Evolutionary conservation across 2,888 invertebrate genomes (phyloP), one percentile per base, ranked within the genome.

Genomic region (Chironomus riparius): DNA sequence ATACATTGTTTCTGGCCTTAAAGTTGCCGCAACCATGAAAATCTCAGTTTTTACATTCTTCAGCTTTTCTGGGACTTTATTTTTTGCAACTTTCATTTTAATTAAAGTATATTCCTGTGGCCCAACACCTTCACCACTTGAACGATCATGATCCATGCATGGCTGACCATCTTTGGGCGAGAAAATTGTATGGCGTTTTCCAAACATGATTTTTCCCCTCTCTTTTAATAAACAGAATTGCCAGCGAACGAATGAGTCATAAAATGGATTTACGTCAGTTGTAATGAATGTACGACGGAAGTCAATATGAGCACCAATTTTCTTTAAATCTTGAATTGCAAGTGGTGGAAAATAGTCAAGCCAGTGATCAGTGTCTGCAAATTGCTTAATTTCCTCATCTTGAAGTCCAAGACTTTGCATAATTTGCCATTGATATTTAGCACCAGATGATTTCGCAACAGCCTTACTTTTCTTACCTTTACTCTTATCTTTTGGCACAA

Each of bases 1-100:
- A 82, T 98, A 99, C 98, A 99, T 98, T 0, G 99, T 99, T 86
- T 99, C 99, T 1, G 99, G 98, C 77, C 98, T 88, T n/a, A 99
- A 86, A 4, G 99, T 99, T 7, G 98, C 99, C 18, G 98, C 98
- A 12, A 99, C 97, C 77, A 99, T 86, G 70, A 78, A 84, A 70
- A 84, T 79, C 4, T 82, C 78, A 2, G 78, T 79, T 77, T 80
- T 81, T 5, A 50, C 83, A 81, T 85, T 92, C 91, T 87, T 87
- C 6, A 97, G 84, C 81, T 88, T 88, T 70, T 80, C 79, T 0
- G 83, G 83, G 4, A 80, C 77, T 38, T 38, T 38, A 48, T 73
- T 65, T 80, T 90, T 86, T 24, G 90, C 80, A 4, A 97, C 84
- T 83, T 91, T 90, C 91, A 99, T 92, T 86, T 99, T 99, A 77